Evolutionary conservation across 1,140 invertebrate genomes (phyloP), one percentile per base, ranked within the genome.

Genomic region (Pseudomyrmex flavicornis): DNA sequence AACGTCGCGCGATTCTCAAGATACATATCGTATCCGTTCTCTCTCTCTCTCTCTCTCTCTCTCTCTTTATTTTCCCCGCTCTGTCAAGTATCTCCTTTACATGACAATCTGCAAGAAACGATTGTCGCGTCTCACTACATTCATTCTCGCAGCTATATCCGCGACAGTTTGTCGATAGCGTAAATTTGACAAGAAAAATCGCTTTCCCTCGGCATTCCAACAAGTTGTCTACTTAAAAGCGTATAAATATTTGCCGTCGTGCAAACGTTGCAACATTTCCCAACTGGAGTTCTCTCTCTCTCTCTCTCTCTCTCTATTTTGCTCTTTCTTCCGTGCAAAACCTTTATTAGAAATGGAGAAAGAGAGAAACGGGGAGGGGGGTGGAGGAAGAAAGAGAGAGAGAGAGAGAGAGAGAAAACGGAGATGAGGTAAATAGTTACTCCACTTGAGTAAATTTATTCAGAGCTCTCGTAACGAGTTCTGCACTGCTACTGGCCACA

Each of bases 111-210:
- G 44, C 54, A 80, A 70, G 76, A 80, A 80, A 80, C 76, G 66
- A 80, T 80, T 70, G 76, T 70, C 76, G 44, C 66, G 44, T 70
- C 59, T 59, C 66, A 68, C 35, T 69, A 69, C 52, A 26, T 80
- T 61, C 52, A 68, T 80, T 26, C 26, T 70, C 54, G 15, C 26
- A n/a, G 65, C 22, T 54, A 70, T 62, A 69, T 17, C 17, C n/a
- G 26, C 65, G 76, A 79, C 76, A 70, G 76, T 44, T 54, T 80
- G 76, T 70, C 76, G 66, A 80, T 80, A 80, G 65, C 52, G 65
- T 48, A 79, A 70, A 70, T 70, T 80, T 70, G 54, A 80, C 66
- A 80, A 80, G 76, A 80, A 80, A 80, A 59, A 80, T 80, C 70
- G 54, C 76, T 80, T 80, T 35, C 20, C 66, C 20, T 15, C 8